Percentiles rank a stretch among this genome's conserved stretches.
These are phyloP conservation scores for Archivesica marissinica DNA, from an alignment of 1,140 invertebrate genomes.

Conservation along the genomic window DNA sequence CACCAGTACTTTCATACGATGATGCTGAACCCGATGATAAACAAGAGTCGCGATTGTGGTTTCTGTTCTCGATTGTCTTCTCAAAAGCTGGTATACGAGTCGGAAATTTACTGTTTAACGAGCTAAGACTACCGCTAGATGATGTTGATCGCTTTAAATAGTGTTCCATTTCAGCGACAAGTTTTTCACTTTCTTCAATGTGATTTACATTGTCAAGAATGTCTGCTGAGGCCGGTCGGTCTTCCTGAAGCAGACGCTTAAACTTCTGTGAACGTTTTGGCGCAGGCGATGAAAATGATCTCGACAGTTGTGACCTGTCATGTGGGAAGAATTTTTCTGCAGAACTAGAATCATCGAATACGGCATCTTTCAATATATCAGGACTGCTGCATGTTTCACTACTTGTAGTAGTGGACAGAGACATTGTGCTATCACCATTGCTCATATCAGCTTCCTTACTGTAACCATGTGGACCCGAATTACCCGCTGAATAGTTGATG, in stretches of 20 bases:
- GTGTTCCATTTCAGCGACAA: conserved; percentile 58
- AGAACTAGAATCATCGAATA: conserved; percentile 36
- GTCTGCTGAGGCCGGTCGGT: conserved; percentile 50
- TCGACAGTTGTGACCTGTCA: conserved; percentile 32
- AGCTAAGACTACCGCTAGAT: conserved; percentile 54
- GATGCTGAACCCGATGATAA: conserved; percentile 47
- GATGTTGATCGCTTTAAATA: conserved; percentile 53
- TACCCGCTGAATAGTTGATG: background rate
- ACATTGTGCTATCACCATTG: conserved; percentile 31
- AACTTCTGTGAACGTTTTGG: background rate
- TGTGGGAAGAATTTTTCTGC: conserved; percentile 32
- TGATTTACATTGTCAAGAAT: conserved; percentile 19
- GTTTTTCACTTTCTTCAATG: conserved; percentile 55
- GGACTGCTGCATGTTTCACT: conserved; percentile 60
- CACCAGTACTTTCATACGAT: conserved; percentile 51
- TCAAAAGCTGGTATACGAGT: conserved; percentile 55
- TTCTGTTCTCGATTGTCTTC: conserved; percentile 2
- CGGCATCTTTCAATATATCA: conserved; percentile 41
- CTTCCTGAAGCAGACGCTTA: conserved; percentile 10
- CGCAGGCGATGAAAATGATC: conserved; percentile 52
- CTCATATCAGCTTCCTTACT: conserved; percentile 9
- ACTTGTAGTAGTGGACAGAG: conserved; percentile 55
- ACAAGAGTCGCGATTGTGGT: conserved; percentile 47
- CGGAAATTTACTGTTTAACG: conserved; percentile 46
- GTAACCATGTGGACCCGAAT: background rate